Percentiles rank a stretch among this genome's conserved stretches.
phyloP scores from a whole-genome alignment of 2,797 vertebrate genomes.

The Poeciliopsis paucimaculata region DNA sequence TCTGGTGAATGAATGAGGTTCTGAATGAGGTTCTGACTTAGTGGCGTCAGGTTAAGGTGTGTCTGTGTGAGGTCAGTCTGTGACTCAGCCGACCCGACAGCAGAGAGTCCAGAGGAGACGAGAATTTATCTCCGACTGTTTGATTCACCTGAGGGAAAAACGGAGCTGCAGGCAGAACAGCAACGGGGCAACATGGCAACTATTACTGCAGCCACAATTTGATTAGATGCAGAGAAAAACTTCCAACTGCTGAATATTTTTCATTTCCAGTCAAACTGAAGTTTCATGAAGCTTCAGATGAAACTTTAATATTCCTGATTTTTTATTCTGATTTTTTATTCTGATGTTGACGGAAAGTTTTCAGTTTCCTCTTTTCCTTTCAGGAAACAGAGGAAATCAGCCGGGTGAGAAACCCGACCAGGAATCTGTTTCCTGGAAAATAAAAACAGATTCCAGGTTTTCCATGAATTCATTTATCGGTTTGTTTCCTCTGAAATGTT shows the following conservation, averaged over 20 bases:
- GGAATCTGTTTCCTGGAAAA: neutral
- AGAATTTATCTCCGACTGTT: too few species aligned
- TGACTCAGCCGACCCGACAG: constrained; percentile 8
- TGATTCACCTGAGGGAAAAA: too few species aligned
- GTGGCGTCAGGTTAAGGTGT: too few species aligned
- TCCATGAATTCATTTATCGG: neutral
- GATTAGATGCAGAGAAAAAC: too few species aligned
- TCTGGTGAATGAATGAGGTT: too few species aligned
- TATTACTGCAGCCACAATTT: too few species aligned
- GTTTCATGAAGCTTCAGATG: neutral
- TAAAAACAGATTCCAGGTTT: neutral
- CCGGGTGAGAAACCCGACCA: too few species aligned
- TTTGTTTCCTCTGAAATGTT: neutral
- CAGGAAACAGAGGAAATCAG: neutral
- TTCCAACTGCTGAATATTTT: too few species aligned
- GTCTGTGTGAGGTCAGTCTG: neutral
- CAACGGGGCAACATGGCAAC: too few species aligned
- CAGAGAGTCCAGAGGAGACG: neutral
- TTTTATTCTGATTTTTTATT: neutral
- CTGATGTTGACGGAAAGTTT: neutral
- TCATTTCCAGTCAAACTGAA: too few species aligned
- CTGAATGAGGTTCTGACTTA: too few species aligned
- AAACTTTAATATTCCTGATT: neutral
- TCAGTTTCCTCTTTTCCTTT: neutral
- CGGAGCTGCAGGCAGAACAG: too few species aligned